phyloP scores from a whole-genome alignment of 2,113 vertebrate genomes.

The Manacus vitellinus region DNA sequence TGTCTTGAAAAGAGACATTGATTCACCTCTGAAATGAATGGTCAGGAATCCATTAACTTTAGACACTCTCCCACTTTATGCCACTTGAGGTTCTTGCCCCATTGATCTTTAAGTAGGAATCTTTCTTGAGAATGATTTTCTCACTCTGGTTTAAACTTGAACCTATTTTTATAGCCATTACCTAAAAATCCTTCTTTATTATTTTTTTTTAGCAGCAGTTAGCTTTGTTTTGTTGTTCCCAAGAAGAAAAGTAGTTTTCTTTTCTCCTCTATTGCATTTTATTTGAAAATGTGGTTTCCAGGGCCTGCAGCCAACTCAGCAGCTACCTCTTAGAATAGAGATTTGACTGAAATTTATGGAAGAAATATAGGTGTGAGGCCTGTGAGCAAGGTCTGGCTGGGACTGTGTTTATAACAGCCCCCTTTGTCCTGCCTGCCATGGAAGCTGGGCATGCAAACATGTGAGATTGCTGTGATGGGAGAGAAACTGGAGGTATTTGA shows the following conservation, averaged over 20 bases:
- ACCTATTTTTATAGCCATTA: neutral
- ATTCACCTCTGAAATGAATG: neutral
- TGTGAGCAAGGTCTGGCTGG: neutral
- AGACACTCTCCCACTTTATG: neutral
- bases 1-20: neutral
- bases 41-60: neutral
- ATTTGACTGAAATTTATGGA: constrained; percentile 34
- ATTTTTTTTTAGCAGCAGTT: neutral
- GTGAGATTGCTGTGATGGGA: neutral
- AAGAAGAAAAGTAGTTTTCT: constrained; percentile 17
- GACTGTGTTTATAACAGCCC: neutral
- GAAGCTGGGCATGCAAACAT: neutral
- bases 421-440: neutral
- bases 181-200: neutral
- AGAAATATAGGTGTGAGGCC: constrained; percentile 43
- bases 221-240: constrained; percentile 29
- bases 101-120: neutral
- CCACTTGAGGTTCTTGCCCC: neutral
- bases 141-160: neutral
- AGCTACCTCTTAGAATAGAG: constrained; percentile 18
- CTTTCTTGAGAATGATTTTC: neutral
- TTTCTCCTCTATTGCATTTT: constrained; percentile 36
- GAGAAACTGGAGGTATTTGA: neutral
- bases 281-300: constrained; percentile 58
- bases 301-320: constrained; percentile 30